Percentiles rank a stretch among this genome's conserved stretches.
These are phyloP conservation scores for Eucidaris tribuloides DNA, from an alignment of 35 echinoderm and acorn worm species.

Conservation along the genomic window DNA sequence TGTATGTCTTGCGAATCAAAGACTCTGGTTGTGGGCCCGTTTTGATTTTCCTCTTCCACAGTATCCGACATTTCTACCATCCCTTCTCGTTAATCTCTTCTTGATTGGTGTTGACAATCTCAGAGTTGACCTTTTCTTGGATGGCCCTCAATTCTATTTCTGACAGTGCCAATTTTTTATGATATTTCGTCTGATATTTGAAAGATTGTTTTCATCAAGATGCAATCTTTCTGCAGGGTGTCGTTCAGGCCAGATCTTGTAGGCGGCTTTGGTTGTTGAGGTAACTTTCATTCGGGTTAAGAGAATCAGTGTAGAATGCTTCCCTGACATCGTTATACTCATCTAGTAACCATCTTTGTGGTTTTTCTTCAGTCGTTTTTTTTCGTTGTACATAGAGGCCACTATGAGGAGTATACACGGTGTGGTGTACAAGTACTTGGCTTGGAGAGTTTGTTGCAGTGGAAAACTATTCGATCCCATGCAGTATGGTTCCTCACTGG, in stretches of 20 bases:
- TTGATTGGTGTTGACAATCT: too few species aligned
- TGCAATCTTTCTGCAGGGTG: too few species aligned
- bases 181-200: neutral
- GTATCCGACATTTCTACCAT: neutral
- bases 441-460: neutral
- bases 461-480: constrained; percentile 6
- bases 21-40: too few species aligned
- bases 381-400: neutral
- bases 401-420: neutral
- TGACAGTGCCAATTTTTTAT: neutral
- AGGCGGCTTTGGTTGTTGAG: too few species aligned
- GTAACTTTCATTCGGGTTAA: neutral
- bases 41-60: too few species aligned
- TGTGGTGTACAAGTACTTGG: neutral
- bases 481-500: constrained; percentile 17
- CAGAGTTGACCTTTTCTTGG: too few species aligned
- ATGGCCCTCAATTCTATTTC: too few species aligned
- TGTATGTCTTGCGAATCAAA: neutral
- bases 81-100: neutral
- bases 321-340: constrained; percentile 29
- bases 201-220: neutral
- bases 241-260: neutral
- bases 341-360: constrained; percentile 10
- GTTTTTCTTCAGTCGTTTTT: neutral
- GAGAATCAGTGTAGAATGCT: neutral